Base-by-base conservation (phyloP, 2,888 invertebrate species). In the Nezara viridula region DNA sequence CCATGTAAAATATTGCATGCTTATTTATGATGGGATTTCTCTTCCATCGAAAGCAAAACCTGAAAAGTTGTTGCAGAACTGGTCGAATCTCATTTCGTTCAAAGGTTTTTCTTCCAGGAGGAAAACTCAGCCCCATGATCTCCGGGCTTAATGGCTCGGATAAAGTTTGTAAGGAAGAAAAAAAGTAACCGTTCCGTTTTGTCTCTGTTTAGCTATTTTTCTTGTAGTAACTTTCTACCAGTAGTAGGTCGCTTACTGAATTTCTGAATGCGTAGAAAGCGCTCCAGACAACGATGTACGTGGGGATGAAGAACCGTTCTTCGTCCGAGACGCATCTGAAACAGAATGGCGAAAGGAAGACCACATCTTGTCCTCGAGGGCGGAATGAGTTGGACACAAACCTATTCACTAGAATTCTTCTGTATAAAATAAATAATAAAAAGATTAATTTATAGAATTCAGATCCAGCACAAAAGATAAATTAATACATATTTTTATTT, bases 221-320 rank as follows among this genome's bases (percentile, higher is more conserved):
- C 66, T 73, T 37, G 66, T 7, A 2, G 32, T 73, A 21, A 37
- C 66, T 73, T 73, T 73, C 66, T 73, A 73, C 66, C 37, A 37
- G 32, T 73, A 37, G 66, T 73, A 73, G 66, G 66, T 73, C 66
- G 66, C 66, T 73, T 73, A 73, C 32, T 32, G 66, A 21, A 32
- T 73, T 73, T 73, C 66, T 73, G 66, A 37, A 73, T 73, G 66
- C 66, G 66, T 73, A 73, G 66, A 73, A 73, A 73, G 66, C 66
- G 66, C 37, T 73, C 19, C 66, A 73, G 37, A 73, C 66, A 73
- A 73, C 66, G 66, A 73, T 37, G 66, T 73, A 73, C 66, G 66
- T 73, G 66, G 66, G 66, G 66, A 73, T 73, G 66, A 37, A 73
- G 66, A 73, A 73, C 66, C 66, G 66, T 73, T 73, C 66, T 32